A percentile compares a stretch with the other conserved stretches of the same genome.
These are phyloP conservation scores for Drosophila lacertosa DNA, from an alignment of 1,140 invertebrate species.

Conservation along the genomic window DNA sequence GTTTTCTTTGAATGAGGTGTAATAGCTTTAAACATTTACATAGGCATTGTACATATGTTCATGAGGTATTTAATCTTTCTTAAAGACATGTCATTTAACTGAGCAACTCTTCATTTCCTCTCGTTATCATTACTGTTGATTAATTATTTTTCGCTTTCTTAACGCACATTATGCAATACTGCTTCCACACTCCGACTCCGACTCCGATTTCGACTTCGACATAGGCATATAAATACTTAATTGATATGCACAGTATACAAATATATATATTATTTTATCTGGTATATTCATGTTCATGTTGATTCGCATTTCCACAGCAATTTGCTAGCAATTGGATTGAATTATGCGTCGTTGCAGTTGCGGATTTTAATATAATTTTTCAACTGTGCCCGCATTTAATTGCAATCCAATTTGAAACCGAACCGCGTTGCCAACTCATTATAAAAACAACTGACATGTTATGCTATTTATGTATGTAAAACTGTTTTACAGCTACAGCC, in stretches of 20 bases:
- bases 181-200: slow-evolving; percentile 8
- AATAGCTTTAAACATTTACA: no score
- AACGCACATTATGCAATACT: slow-evolving; percentile 28
- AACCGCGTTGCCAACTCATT: slow-evolving; percentile 12
- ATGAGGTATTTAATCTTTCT: background rate
- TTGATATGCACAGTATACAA: slow-evolving; percentile 19
- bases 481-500: background rate
- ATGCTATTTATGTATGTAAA: slow-evolving; percentile 6
- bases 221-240: background rate
- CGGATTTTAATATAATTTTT: slow-evolving; percentile 16
- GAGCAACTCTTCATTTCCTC: background rate
- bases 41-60: background rate
- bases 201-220: slow-evolving; percentile 2
- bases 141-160: slow-evolving; percentile 18
- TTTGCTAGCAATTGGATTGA: slow-evolving; percentile 37
- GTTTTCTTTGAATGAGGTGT: no score
- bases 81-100: background rate
- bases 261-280: slow-evolving; percentile 22
- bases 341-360: slow-evolving; percentile 21
- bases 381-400: slow-evolving; percentile 20
- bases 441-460: background rate
- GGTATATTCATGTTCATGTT: slow-evolving; percentile 2
- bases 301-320: slow-evolving; percentile 9
- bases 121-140: slow-evolving; percentile 8
- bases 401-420: slow-evolving; percentile 20